These are phyloP conservation scores for Gisinianus flammeolus DNA, from an alignment of 2,888 invertebrate species.

Conservation along the genomic window DNA sequence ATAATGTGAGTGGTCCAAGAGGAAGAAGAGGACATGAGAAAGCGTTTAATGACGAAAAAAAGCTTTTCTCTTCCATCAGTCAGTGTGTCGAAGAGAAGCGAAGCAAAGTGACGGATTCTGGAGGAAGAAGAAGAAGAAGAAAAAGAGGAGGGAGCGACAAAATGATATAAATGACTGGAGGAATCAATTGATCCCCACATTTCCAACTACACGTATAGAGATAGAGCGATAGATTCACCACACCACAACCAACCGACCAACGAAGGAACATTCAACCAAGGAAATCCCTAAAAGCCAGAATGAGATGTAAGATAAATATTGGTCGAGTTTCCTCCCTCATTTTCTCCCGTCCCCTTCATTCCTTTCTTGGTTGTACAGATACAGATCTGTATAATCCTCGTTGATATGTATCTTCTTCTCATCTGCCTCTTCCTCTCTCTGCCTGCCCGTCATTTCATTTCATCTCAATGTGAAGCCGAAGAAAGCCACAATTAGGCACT, in stretches of 20 bases:
- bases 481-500: neutral
- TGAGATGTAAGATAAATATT: constrained; percentile 33
- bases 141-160: constrained; percentile 30
- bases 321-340: constrained; percentile 25
- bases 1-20: too few relatives aligned
- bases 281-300: too few relatives aligned
- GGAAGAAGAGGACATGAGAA: too few relatives aligned
- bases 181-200: constrained; percentile 48
- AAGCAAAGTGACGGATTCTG: neutral
- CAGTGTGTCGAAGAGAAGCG: too few relatives aligned
- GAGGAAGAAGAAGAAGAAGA: neutral
- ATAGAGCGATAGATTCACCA: neutral
- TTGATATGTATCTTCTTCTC: constrained; percentile 22
- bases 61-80: too few relatives aligned
- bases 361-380: neutral
- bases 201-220: neutral
- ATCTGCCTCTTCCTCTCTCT: neutral
- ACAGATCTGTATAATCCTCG: too few relatives aligned
- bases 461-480: too few relatives aligned
- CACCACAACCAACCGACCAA: neutral
- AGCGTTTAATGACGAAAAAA: too few relatives aligned
- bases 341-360: neutral
- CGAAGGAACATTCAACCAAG: too few relatives aligned
- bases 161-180: constrained; percentile 50
- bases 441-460: neutral